phyloP scores from a whole-genome alignment of 2,797 vertebrate genomes.

The Falco berigora region DNA sequence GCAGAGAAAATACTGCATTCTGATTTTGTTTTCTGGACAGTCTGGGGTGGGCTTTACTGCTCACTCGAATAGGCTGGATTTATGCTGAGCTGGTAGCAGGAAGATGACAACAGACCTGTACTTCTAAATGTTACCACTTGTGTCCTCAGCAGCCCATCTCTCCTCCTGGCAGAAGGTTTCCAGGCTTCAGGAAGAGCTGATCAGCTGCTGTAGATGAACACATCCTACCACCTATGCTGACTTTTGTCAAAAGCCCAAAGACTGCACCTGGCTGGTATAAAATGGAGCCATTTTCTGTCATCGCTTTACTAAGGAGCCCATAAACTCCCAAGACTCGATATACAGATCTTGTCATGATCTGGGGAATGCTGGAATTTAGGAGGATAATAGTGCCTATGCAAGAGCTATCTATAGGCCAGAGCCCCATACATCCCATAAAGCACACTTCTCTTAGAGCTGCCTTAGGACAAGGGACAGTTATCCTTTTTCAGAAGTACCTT shows the following conservation, averaged over 20 bases:
- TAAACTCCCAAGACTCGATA: neutral
- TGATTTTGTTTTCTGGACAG: conserved; percentile 37
- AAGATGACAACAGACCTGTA: neutral
- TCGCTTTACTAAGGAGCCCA: neutral
- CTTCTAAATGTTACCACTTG: neutral
- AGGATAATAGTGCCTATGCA: neutral
- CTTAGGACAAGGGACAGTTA: neutral
- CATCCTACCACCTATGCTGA: neutral
- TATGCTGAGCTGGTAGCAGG: neutral
- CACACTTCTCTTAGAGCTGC: neutral
- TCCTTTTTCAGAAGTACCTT: neutral
- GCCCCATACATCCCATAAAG: neutral
- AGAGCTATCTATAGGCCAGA: neutral
- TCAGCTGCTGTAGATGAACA: neutral
- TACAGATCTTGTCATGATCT: neutral
- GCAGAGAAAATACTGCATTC: conserved; percentile 13
- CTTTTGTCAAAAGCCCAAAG: neutral
- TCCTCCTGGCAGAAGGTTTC: neutral
- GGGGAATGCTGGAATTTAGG: neutral
- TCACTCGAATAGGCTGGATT: neutral
- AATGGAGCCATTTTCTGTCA: neutral
- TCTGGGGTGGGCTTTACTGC: neutral
- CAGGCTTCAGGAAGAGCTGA: neutral
- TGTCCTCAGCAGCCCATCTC: neutral
- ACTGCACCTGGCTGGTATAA: neutral